Base-by-base conservation (phyloP, 1,140 invertebrate species). In the Eumaeus atala region DNA sequence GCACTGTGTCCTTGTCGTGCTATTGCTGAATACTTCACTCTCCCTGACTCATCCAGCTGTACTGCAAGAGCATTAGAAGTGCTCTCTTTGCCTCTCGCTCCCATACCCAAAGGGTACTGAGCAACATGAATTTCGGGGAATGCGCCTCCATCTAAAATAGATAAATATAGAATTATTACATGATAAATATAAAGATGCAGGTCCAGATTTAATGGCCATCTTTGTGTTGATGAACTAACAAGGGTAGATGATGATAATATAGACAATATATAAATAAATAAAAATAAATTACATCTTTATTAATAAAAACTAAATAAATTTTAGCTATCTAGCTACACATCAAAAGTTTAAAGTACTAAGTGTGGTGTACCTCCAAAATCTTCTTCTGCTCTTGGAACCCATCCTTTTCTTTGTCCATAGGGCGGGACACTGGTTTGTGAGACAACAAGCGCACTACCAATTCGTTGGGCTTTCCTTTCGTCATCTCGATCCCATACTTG, bases 51-150 rank as follows among this genome's bases (percentile, higher is more conserved):
- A 89, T 99, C 98, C 12, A 99, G 85, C 73, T 98, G 95, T 2
- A 99, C 92, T 7, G 97, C 96, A 8, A 99, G 73, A 0, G 97
- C 95, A 89, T 98, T 98, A 10, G 95, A 95, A 9, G 91, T 92
- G 68, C 91, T 91, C 70, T 93, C 92, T 66, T 92, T 93, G 3
- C 91, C 91, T 0, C 94, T 94, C 90, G 98, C 95, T 11, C 92
- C 93, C 94, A 97, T 95, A 60, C 93, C 93, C 28, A 99, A 84
- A 0, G 98, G 98, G 88, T 97, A 98, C 73, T 99, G 98, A 0
- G 97, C 97, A 10, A 99, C 94, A 79, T 94, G 95, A 56, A 99
- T 98, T 89, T 99, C 98, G 0, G 98, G 98, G 87, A 97, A 99
- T 0, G 98, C 96, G 9, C 98, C 98, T 7, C 98, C 98, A 93